phyloP scores from a whole-genome alignment of 2,888 invertebrate species.

The Venusia cambrica region DNA sequence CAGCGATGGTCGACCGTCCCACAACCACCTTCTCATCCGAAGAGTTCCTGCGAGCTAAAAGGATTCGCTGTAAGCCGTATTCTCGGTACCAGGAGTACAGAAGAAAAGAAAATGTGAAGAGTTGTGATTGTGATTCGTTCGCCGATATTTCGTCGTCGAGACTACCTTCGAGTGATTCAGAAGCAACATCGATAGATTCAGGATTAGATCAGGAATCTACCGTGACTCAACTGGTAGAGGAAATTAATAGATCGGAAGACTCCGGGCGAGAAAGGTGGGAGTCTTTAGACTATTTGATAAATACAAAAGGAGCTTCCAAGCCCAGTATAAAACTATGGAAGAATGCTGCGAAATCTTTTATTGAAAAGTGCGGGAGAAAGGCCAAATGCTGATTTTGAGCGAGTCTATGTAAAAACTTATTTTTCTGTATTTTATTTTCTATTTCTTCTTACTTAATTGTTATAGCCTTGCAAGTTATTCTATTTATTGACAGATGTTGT shows the following conservation, averaged over 20 bases:
- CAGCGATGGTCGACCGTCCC: conserved; percentile 43
- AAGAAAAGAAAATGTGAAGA: conserved; percentile 31
- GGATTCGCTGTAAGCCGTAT: conserved; percentile 36
- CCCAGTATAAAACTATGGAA: conserved; percentile 30
- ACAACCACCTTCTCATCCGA: conserved; percentile 55
- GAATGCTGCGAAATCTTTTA: conserved; percentile 27
- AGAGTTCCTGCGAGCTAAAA: conserved; percentile 42
- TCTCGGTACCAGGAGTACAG: conserved; percentile 30
- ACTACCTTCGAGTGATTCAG: conserved; percentile 33
- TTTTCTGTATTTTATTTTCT: too few species aligned
- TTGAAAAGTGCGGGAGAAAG: conserved; percentile 29
- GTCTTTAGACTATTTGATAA: conserved; percentile 28
- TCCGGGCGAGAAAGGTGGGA: conserved; percentile 11
- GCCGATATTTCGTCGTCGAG: conserved; percentile 44
- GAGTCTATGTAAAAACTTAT: too few species aligned
- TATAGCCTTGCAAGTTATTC: too few species aligned
- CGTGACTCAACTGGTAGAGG: conserved; percentile 22
- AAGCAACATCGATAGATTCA: conserved; percentile 24
- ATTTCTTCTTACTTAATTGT: too few species aligned
- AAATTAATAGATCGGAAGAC: conserved; percentile 10
- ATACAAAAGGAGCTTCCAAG: too few species aligned
- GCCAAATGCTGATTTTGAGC: conserved; percentile 5
- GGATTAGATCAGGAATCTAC: conserved; percentile 20
- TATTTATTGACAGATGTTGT: too few species aligned
- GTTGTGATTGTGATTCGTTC: conserved; percentile 44